A percentile compares a stretch with the other conserved stretches of the same genome.
phyloP scores from a whole-genome alignment of 2,113 vertebrate species.

The Vidua macroura region DNA sequence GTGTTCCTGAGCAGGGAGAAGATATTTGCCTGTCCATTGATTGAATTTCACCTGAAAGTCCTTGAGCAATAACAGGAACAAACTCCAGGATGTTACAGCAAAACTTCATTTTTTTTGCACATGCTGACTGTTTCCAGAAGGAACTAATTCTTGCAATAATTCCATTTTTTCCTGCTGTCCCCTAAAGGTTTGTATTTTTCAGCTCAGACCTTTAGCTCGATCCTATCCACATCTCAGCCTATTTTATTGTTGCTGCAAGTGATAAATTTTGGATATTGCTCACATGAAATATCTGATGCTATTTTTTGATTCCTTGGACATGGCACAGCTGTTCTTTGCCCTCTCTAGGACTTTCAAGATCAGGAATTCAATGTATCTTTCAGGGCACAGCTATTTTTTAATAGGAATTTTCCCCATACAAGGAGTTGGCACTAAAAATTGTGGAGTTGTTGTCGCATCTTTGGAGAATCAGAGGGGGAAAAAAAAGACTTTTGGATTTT shows the following conservation, averaged over 20 bases:
- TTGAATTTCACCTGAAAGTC: neutral
- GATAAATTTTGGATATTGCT: neutral
- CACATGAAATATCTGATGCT: neutral
- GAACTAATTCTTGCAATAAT: neutral
- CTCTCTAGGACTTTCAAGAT: neutral
- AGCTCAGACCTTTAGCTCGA: neutral
- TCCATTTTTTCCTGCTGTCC: neutral
- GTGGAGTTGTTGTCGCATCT: neutral
- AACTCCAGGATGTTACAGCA: neutral
- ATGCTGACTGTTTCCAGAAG: neutral
- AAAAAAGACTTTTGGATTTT: neutral
- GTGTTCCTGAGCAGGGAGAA: neutral
- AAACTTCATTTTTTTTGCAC: neutral
- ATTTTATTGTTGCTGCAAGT: neutral
- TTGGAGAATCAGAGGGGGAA: neutral
- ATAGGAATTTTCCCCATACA: neutral
- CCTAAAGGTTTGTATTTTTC: neutral
- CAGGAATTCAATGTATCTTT: neutral
- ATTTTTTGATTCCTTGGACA: slow-evolving; percentile 6
- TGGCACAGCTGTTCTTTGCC: neutral
- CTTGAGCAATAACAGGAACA: neutral
- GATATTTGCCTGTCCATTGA: neutral
- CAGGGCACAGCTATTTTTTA: neutral
- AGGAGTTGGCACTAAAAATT: neutral
- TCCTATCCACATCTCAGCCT: neutral